phyloP scores from a whole-genome alignment of 2,797 vertebrate species.

The Novumbra hubbsi region DNA sequence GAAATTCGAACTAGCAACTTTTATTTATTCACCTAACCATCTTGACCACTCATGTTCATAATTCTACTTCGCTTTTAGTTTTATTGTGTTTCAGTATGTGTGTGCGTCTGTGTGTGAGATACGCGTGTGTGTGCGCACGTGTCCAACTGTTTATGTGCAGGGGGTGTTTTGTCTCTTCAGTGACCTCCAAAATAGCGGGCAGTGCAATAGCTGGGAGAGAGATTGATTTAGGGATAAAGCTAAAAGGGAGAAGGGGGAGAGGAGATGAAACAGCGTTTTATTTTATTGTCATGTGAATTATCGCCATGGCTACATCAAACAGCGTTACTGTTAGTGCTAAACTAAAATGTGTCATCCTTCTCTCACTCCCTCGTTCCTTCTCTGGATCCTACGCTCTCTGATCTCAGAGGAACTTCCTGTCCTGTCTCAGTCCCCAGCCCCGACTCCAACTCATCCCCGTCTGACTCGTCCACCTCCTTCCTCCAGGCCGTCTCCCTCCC shows the following conservation, averaged over 20 bases:
- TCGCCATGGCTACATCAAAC: conserved; percentile 58
- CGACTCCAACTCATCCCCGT: conserved; percentile 24
- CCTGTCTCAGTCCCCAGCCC: conserved; percentile 16
- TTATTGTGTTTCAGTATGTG: not conserved
- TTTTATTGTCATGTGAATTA: conserved; percentile 58
- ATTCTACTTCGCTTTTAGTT: not conserved
- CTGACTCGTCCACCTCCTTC: not conserved
- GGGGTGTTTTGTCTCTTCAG: conserved; percentile 2
- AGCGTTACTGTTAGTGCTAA: conserved; percentile 52
- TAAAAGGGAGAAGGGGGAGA: conserved; percentile 38
- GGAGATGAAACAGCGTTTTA: conserved; percentile 51
- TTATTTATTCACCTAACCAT: no score
- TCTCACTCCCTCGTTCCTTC: conserved; percentile 41
- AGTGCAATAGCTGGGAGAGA: conserved; percentile 13
- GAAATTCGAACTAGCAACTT: no score
- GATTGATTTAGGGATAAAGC: conserved; percentile 47
- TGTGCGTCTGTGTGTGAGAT: no score
- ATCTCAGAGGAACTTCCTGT: conserved; percentile 11
- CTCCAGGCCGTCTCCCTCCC: conserved; percentile 1
- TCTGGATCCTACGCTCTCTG: conserved; percentile 45
- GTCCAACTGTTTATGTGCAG: not conserved
- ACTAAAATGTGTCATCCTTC: conserved; percentile 49
- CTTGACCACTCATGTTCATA: no score
- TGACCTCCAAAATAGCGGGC: conserved; percentile 20
- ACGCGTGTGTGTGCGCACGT: not conserved